A percentile compares a stretch with the other conserved stretches of the same genome.
These are phyloP conservation scores for Adelognathus sp. DNA, from an alignment of 2,888 invertebrate species.

Conservation along the genomic window DNA sequence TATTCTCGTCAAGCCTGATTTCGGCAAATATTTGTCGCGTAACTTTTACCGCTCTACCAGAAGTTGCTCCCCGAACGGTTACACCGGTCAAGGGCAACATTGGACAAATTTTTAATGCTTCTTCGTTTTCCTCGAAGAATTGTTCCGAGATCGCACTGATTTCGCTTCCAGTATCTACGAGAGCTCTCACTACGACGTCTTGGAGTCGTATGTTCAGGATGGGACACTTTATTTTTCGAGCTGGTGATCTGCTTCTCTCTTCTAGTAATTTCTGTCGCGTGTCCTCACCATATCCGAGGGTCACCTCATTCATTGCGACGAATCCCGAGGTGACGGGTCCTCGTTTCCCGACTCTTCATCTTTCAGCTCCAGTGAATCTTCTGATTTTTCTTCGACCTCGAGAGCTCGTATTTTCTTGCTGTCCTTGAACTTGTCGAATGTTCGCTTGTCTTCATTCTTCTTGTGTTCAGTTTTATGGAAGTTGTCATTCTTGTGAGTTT, in stretches of 20 bases:
- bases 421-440: too few relatives aligned
- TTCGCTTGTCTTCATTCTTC: too few relatives aligned
- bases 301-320: constrained; percentile 1
- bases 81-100: too few relatives aligned
- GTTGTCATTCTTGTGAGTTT: too few relatives aligned
- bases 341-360: constrained; percentile 15
- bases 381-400: too few relatives aligned
- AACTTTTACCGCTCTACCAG: not conserved
- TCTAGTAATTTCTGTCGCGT: not conserved
- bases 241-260: not conserved
- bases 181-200: not conserved
- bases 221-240: not conserved
- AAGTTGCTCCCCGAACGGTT: too few relatives aligned
- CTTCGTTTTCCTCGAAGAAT: not conserved
- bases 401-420: too few relatives aligned
- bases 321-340: not conserved
- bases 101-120: not conserved
- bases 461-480: too few relatives aligned
- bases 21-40: not conserved
- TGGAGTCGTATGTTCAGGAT: not conserved
- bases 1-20: not conserved
- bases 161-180: constrained; percentile 18
- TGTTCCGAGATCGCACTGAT: too few relatives aligned
- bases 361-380: too few relatives aligned
- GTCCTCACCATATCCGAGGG: constrained; percentile 3